Percentiles rank a stretch among this genome's conserved stretches.
Evolutionary conservation across 2,113 vertebrate genomes (phyloP).

Genomic region (Puntigrus tetrazona): DNA sequence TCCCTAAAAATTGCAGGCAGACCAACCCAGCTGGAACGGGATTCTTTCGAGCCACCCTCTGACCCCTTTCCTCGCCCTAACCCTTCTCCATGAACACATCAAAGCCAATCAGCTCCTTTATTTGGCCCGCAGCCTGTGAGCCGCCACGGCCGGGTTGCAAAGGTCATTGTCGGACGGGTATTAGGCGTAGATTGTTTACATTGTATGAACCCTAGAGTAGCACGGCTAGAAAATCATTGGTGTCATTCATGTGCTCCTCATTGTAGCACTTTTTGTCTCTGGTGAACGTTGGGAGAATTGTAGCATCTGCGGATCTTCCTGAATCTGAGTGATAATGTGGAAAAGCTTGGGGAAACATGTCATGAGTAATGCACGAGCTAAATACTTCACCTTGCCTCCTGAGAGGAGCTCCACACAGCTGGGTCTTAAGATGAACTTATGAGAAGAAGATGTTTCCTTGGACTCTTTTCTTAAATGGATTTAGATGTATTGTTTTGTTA

Average conservation of each 20-base stretch:
- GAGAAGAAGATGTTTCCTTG: constrained; percentile 7
- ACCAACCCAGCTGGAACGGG: constrained; percentile 51
- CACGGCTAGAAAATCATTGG: background rate
- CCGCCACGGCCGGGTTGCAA: constrained; percentile 48
- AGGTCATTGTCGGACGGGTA: constrained; percentile 57
- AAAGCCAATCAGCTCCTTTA: constrained; percentile 65
- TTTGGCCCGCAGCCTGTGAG: constrained; percentile 57
- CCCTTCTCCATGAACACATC: constrained; percentile 64
- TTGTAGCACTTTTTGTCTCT: background rate
- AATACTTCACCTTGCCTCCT: constrained; percentile 49
- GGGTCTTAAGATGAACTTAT: constrained; percentile 6
- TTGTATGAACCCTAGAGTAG: constrained; percentile 2
- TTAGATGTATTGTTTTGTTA: constrained; percentile 17
- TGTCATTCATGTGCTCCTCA: background rate
- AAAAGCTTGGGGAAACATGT: constrained; percentile 42
- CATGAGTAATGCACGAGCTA: constrained; percentile 47
- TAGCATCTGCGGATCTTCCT: constrained; percentile 29
- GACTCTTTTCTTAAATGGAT: background rate
- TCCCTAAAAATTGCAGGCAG: constrained; percentile 50
- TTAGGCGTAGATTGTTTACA: constrained; percentile 55
- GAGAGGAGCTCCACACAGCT: constrained; percentile 37
- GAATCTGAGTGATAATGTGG: constrained; percentile 46
- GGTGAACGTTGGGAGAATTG: constrained; percentile 51
- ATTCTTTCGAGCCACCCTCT: constrained; percentile 49
- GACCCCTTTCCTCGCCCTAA: constrained; percentile 62